Evolutionary conservation across 2,888 invertebrate genomes (phyloP).

Genomic region (Antitype chi): DNA sequence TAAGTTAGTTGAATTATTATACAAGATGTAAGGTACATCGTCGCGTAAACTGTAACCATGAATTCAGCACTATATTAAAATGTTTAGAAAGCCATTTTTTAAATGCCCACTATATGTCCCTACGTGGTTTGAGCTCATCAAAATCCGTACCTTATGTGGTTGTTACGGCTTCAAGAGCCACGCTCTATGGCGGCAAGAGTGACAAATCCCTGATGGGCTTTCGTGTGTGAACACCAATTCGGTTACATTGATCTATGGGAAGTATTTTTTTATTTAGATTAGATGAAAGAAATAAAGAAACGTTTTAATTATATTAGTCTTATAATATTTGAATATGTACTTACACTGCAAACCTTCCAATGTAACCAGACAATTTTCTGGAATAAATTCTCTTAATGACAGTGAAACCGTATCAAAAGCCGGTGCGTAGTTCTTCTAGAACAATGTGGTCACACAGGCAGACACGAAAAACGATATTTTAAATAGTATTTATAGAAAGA

Average conservation of each 20-base stretch:
- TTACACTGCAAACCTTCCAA: not conserved
- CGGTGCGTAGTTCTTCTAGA: not conserved
- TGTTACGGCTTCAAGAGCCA: not conserved
- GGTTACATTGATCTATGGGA: not conserved
- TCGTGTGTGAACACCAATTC: not conserved
- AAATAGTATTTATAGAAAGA: not conserved
- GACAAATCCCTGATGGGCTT: not conserved
- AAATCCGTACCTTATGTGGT: slow-evolving; percentile 4
- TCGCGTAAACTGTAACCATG: too few relatives aligned
- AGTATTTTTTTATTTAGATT: too few relatives aligned
- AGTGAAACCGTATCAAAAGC: too few relatives aligned
- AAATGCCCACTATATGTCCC: not conserved
- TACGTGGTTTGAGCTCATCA: not conserved
- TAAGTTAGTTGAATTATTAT: not conserved
- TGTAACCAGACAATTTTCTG: too few relatives aligned
- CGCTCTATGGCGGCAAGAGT: not conserved
- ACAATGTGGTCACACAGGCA: not conserved
- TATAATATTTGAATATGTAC: too few relatives aligned
- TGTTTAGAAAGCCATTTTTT: too few relatives aligned
- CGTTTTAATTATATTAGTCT: too few relatives aligned
- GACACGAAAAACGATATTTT: not conserved
- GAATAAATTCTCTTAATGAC: not conserved
- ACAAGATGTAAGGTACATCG: not conserved
- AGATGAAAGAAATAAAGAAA: too few relatives aligned
- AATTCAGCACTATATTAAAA: too few relatives aligned